These are phyloP conservation scores for Ectemnius continuus DNA, from an alignment of 2,888 invertebrate species.

Conservation along the genomic window DNA sequence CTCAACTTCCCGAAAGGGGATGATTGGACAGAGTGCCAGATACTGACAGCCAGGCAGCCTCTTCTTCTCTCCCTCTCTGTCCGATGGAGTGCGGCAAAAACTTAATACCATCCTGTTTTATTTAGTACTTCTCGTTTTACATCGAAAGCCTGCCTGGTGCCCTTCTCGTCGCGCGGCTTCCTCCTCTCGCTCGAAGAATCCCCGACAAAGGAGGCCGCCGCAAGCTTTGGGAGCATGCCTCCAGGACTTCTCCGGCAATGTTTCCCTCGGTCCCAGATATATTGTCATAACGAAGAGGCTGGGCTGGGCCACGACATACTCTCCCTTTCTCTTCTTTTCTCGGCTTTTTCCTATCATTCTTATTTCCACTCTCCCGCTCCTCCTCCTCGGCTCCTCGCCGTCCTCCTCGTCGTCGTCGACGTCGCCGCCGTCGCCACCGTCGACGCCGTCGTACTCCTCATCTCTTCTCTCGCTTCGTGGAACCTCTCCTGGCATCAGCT, in stretches of 20 bases:
- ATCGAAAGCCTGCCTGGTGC: conserved; percentile 24
- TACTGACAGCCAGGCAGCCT: not conserved
- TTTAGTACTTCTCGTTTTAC: conserved; percentile 60
- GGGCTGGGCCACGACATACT: conserved; percentile 43
- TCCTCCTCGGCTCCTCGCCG: conserved; percentile 7
- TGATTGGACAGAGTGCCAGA: not conserved
- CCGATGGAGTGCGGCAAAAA: conserved; percentile 46
- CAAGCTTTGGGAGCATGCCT: conserved; percentile 62
- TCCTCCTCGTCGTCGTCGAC: not conserved
- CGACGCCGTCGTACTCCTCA: not conserved
- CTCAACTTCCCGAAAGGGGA: not conserved
- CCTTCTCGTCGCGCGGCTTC: conserved; percentile 48
- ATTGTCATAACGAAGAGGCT: conserved; percentile 62
- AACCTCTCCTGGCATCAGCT: conserved; percentile 12
- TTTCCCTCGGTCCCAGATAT: conserved; percentile 62
- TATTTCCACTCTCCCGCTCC: not conserved
- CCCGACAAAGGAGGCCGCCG: conserved; percentile 73
- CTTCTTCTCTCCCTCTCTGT: not conserved
- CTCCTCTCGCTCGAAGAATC: conserved; percentile 70
- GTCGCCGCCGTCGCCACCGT: not conserved
- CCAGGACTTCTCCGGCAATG: conserved; percentile 65
- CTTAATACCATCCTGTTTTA: conserved; percentile 60
- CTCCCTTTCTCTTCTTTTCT: conserved; percentile 28
- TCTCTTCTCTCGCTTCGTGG: not conserved
- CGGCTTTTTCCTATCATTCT: conserved; percentile 8